Evolutionary conservation across 1,140 invertebrate genomes (phyloP), one percentile per base, ranked within the genome.

Genomic region (Drosophila lowei): DNA sequence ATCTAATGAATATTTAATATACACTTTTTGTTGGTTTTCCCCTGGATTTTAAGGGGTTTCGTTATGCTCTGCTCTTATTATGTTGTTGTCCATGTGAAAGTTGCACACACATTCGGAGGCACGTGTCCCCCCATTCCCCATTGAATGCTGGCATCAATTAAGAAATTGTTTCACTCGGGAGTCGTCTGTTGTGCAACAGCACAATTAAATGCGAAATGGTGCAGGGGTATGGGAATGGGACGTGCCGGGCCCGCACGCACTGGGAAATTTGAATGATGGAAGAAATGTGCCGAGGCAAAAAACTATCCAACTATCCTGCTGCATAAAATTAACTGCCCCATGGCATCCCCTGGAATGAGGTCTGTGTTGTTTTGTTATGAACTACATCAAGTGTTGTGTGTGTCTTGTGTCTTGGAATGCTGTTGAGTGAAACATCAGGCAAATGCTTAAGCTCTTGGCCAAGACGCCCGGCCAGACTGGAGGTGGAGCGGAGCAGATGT

Each of bases 1-100:
- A 11, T 3, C 76, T 67, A 67, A 77, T 85, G 73, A 86, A 86
- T 80, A 85, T 65, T 60, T 64, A 53, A 79, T 38, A 79, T 13
- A 13, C 0, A 38, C 34, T 5, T 34, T 62, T 67, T 23, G 53
- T 25, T 25, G 5, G 65, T 60, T 34, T 42, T 30, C 30, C 8
- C 44, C 23, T 25, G 4, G 23, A 25, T 25, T 25, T 25, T 25
- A 25, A 25, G 23, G 23, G 23, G 50, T 46, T 66, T 54, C 41
- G 63, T 41, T 21, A 18, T 48, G 42, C 46, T 54, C 43, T 28
- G 23, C 23, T 25, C 5, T 25, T 15, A 18, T 30, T 42, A 56
- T 42, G 25, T 21, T 42, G 25, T 21, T 44, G 53, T 11, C 47
- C 16, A 71, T 68, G 72, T 56, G 74, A 77, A 81, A 81, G 73